Evolutionary conservation across 2,888 invertebrate genomes (phyloP), one percentile per base, ranked within the genome.

Genomic region (Meta bourneti): DNA sequence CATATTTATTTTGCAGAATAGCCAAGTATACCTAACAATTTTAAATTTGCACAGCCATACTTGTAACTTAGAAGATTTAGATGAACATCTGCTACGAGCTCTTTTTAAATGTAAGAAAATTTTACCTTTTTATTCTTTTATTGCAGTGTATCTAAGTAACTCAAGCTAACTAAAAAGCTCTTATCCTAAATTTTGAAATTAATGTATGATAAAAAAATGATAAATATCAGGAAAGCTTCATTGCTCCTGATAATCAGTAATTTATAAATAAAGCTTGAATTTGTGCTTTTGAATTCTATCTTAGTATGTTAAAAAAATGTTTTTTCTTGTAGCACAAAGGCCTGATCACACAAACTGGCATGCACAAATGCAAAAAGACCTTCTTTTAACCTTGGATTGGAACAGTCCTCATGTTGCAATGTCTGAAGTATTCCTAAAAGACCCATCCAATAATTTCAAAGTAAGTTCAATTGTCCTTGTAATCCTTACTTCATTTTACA

Each of bases 301-400:
- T 34, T 34, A 34, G 34, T 34, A 34, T 2, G 34, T 34, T 34
- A 34, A 34, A 34, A 34, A 34, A 34, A 34, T 34, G 34, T 34
- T 34, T 34, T n/a, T 34, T 34, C 49, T 61, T 61, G 2, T 19
- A 93, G 93, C 90, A 48, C 93, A 93, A 54, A 80, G 92, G 72
- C 89, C 91, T 9, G 90, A 93, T 54, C 75, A 79, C 13, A 93
- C 82, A 6, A 93, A 91, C 34, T 93, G 93, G 93, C 92, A 93
- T 78, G 93, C 93, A 9, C 91, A 93, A 72, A 92, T 94, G 74
- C 93, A 94, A 87, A 94, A 94, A 93, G 94, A 94, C 90, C 93
- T 95, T 16, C 94, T 94, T 52, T 94, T 95, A 20, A 94, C 94
- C 49, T 87, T 95, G 19, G 94, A 95, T 93, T 95, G 95, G 95